A percentile compares a stretch with the other conserved stretches of the same genome.
Conservation (phyloP, 2,113 vertebrate species). For the Anser brachyrhynchus region DNA sequence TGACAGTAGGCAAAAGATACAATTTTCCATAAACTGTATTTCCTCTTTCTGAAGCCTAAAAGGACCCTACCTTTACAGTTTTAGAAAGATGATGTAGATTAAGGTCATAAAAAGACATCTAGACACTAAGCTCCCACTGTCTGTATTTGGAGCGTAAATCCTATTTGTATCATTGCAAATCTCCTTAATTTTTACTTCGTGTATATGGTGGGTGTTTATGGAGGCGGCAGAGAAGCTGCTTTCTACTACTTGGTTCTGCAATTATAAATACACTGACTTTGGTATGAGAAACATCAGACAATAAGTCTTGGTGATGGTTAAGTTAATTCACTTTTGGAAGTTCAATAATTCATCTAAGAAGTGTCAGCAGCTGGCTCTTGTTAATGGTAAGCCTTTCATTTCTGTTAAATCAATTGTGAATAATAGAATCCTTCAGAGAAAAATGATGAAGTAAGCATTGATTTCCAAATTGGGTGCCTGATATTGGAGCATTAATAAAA, state of each 20-base stretch:
- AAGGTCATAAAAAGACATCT: neutral
- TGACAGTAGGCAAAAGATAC: neutral
- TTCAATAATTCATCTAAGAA: constrained; percentile 84
- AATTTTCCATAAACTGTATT: constrained; percentile 10
- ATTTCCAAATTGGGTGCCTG: constrained; percentile 84
- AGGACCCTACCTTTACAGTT: neutral
- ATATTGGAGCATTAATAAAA: constrained; percentile 82
- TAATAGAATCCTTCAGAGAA: constrained; percentile 83
- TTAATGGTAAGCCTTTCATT: constrained; percentile 85
- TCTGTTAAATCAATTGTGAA: constrained; percentile 86
- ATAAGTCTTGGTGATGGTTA: constrained; percentile 79
- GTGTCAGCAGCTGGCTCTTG: constrained; percentile 80
- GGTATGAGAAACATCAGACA: constrained; percentile 69
- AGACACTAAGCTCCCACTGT: neutral
- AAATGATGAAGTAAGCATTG: constrained; percentile 86
- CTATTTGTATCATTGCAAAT: neutral
- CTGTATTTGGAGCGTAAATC: neutral
- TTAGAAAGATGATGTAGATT: neutral
- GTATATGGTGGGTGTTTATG: neutral
- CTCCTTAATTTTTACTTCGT: constrained; percentile 35
- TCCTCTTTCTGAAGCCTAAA: constrained; percentile 16
- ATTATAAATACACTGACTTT: constrained; percentile 73
- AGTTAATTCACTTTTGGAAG: constrained; percentile 83
- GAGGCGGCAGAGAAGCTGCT: neutral
- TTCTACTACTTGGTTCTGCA: constrained; percentile 67